Evolutionary conservation across 2,797 vertebrate species (phyloP), one percentile per base, ranked within the genome.

Genomic region (Dicrostonyx torquatus): DNA sequence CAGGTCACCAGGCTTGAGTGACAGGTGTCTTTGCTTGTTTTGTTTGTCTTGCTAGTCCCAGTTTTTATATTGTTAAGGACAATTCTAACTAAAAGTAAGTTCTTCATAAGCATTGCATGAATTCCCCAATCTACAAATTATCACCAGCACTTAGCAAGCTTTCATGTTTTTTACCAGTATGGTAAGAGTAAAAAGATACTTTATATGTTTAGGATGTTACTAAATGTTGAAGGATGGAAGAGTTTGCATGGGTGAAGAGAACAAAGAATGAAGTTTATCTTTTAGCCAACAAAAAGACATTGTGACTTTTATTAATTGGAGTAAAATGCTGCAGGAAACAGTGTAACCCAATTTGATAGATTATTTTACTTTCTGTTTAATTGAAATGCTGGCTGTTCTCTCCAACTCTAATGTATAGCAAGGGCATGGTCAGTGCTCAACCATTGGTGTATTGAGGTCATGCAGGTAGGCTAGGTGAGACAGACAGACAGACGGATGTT

Each of bases 21-120:
- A 31, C 37, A 3, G 5, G 26, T 34, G 29, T 34, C 80, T 45
- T 84, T 20, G 31, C 60, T 34, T 66, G 60, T 6, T 43, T 64
- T 64, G 4, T 29, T 29, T 6, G 13, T 34, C 29, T 31, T 45
- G 60, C 60, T 22, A 64, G 40, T 10, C n/a, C 40, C 8, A 66
- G 31, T 68, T 15, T 68, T 24, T 26, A 34, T 68, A 18, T 15
- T 82, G 26, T 86, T 70, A 77, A 93, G 72, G 77, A 85, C 72
- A 94, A 2, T 70, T 95, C 82, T 90, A 90, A 94, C 43, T 96
- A 80, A 64, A 96, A 88, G 76, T 92, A 37, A 55, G 29, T 93
- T 86, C 88, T 73, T 45, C 50, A 4, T 77, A 79, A 78, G 48
- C 14, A 58, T 82, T 89, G 48, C 90, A 22, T 40, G 31, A 60